Percentiles rank a stretch among this genome's conserved stretches.
Conservation (phyloP, 1,140 invertebrate species). For the Drosophila saltans region DNA sequence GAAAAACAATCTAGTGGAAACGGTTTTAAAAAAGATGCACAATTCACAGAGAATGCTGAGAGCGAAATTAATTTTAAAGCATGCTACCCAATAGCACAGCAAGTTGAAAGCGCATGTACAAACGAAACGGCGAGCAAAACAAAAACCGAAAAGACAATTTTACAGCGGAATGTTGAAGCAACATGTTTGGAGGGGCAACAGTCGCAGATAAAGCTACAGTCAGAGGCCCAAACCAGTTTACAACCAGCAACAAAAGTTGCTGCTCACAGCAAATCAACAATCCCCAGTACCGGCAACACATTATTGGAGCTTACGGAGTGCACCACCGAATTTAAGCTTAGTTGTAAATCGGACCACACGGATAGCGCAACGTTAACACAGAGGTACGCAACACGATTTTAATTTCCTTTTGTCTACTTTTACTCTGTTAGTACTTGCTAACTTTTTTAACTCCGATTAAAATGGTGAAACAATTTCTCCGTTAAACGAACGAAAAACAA, state of each 20-base stretch:
- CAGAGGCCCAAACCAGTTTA: constrained; percentile 28
- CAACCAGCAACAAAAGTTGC: constrained; percentile 48
- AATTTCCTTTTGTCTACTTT: constrained; percentile 2
- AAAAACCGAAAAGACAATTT: constrained; percentile 46
- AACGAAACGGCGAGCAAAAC: constrained; percentile 64
- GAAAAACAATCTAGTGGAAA: not conserved
- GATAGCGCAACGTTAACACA: constrained; percentile 69
- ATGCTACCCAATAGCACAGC: not conserved
- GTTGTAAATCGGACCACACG: constrained; percentile 81
- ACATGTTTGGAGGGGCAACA: constrained; percentile 62
- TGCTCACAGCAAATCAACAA: constrained; percentile 29
- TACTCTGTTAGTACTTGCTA: constrained; percentile 11
- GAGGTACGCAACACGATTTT: constrained; percentile 71
- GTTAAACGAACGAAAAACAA: not conserved
- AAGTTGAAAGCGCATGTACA: constrained; percentile 4
- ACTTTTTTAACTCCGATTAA: not conserved
- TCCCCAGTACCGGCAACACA: constrained; percentile 41
- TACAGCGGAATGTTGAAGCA: constrained; percentile 47
- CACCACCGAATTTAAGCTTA: constrained; percentile 51
- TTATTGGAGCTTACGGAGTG: constrained; percentile 20
- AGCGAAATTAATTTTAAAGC: not conserved
- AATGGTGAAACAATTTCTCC: not conserved
- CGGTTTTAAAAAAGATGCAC: not conserved
- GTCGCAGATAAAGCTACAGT: not conserved
- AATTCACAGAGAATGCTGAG: not conserved